Evolutionary conservation across 2,888 invertebrate species (phyloP), one percentile per base, ranked within the genome.

Genomic region (Limnephilus auricula): DNA sequence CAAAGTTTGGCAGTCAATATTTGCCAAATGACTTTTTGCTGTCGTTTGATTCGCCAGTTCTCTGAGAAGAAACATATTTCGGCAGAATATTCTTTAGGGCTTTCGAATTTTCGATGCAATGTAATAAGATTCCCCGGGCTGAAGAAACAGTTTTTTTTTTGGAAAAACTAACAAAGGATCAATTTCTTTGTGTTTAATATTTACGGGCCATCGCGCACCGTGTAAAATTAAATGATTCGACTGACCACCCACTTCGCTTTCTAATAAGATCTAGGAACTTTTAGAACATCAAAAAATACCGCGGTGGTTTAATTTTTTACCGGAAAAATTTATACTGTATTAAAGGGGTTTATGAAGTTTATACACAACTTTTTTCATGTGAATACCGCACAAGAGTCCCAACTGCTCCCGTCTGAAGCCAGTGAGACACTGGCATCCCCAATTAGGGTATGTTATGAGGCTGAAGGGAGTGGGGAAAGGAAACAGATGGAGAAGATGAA

Each of bases 1-100:
- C 88, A 87, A 91, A 90, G 88, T 92, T 92, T 89, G 87, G 89
- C 89, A 91, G 91, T 92, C 92, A 92, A 92, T 91, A 91, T 92
- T 92, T 91, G 90, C 83, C 85, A 79, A 90, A 89, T 91, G 91
- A 91, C 90, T 90, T 92, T 92, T 91, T 90, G 78, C 79, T 34
- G 79, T 50, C 85, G n/a, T 85, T 85, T 85, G 85, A 85, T n/a
- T 85, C 34, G 85, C 85, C 78, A 37, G 65, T 87, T 32, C 32
- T 40, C n/a, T 45, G 32, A 84, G 37, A 84, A 40, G 37, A 84
- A 84, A 84, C 84, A 84, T 84, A 34, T 37, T 84, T 37, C 5
- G 85, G n/a, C 13, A 40, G 45, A 25, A 37, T 85, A 40, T 40
- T 85, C 40, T 85, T 18, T 85, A 85, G 85, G 30, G 25, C n/a